Evolutionary conservation across 2,113 vertebrate species (phyloP).

Genomic region (Gyps fulvus): DNA sequence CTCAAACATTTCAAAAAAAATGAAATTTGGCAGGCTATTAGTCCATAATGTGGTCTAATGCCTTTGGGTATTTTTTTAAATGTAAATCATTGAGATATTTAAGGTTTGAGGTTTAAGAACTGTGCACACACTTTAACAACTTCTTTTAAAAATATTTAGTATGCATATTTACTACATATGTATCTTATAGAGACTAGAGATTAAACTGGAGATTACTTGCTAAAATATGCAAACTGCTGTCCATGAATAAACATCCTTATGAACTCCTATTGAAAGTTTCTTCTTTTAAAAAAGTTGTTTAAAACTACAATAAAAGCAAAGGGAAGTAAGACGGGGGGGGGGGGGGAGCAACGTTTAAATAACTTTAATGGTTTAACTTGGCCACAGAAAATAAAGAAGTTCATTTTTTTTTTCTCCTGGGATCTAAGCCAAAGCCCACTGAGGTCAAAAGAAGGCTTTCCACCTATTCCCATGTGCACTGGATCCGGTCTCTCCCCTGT

Average conservation of each 20-base stretch:
- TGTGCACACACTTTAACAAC: constrained; percentile 70
- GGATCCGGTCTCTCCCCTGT: not conserved
- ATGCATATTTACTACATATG: constrained; percentile 75
- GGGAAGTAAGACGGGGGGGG: not conserved
- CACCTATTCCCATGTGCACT: not conserved
- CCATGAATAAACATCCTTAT: constrained; percentile 50
- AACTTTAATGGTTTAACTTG: constrained; percentile 35
- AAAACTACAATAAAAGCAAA: constrained; percentile 44
- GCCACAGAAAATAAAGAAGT: constrained; percentile 15
- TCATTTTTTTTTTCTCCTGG: not conserved
- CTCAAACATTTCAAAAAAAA: constrained; percentile 53
- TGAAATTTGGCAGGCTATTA: constrained; percentile 71
- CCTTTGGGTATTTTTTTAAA: constrained; percentile 76
- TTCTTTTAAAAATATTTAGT: constrained; percentile 72
- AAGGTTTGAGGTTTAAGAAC: constrained; percentile 73
- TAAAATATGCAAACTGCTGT: constrained; percentile 70
- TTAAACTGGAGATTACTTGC: constrained; percentile 68
- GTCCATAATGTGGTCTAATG: constrained; percentile 73
- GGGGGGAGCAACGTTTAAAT: not conserved
- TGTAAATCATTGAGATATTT: constrained; percentile 76
- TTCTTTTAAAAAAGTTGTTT: not conserved
- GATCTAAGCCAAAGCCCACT: constrained; percentile 25
- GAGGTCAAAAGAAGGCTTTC: constrained; percentile 22
- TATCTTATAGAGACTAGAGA: constrained; percentile 56
- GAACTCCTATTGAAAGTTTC: constrained; percentile 19